Base-by-base conservation (phyloP, 2,797 vertebrate species). In the Chrosomus eos region DNA sequence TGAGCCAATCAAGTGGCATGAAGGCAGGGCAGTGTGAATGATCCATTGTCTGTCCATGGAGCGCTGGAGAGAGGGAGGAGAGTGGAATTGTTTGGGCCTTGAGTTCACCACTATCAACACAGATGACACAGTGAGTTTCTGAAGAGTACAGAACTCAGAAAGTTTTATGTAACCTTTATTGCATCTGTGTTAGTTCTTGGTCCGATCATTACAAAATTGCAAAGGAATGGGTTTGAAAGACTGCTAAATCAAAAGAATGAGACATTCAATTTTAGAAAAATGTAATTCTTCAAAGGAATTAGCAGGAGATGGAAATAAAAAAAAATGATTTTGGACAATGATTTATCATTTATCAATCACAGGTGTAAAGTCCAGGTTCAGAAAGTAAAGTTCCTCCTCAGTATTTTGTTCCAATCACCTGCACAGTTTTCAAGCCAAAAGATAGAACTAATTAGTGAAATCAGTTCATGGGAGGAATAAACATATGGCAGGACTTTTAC, bases 41-140 rank as follows among this genome's bases (percentile, higher is more conserved):
- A 86, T 86, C 53, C 28, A 86, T 88, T 88, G 77, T 84, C 31
- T 40, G 58, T 67, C 21, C 36, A n/a, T 77, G 31, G 76, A 60
- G 68, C 31, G 45, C 53, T 53, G 43, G 62, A 86, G 40, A 58
- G 53, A 83, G 68, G 62, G 51, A 62, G 55, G 66, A 80, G 75
- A 81, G 55, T 3, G 51, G 48, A 62, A 86, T 51, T 80, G 76
- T 82, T 53, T 80, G 72, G 19, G 33, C 26, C n/a, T 60, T 71
- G 43, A 71, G 64, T 73, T 70, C 71, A 77, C 23, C 38, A 45
- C 45, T 28, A 16, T 67, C 28, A 80, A 58, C 81, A 83, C 43
- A 48, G 36, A 80, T 53, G 33, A 48, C 45, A 87, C 11, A 60
- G 19, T 16, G 38, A 60, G 81, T 70, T 78, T 71, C 66, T 71